phyloP scores from a whole-genome alignment of 2,797 vertebrate genomes.

The Hemitrygon akajei region DNA sequence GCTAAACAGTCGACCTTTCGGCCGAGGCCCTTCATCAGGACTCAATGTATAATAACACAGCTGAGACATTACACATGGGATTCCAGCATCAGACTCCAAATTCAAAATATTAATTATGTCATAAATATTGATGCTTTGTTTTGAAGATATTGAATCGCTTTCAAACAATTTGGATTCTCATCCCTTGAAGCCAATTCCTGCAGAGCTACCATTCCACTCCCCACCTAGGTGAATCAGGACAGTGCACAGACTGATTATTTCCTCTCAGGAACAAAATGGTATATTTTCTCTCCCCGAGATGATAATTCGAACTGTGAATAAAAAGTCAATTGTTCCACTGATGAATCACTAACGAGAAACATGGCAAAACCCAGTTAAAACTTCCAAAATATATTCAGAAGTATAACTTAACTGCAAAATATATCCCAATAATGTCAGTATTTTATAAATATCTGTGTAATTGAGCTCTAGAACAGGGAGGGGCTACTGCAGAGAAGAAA shows the following conservation, averaged over 20 bases:
- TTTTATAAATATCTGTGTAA: background rate
- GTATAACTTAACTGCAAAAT: background rate
- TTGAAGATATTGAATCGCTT: background rate
- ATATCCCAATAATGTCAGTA: background rate
- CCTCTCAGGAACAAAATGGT: background rate
- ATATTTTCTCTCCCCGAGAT: background rate
- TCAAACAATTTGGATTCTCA: background rate
- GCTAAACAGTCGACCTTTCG: too few species aligned
- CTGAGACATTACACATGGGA: background rate
- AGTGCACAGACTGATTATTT: background rate
- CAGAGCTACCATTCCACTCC: too few species aligned
- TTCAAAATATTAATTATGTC: too few species aligned
- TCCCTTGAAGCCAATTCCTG: background rate
- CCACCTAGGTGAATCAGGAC: background rate
- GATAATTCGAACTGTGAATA: background rate
- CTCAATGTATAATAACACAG: background rate
- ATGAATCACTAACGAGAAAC: background rate
- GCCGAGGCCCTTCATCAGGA: too few species aligned
- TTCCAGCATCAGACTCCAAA: background rate
- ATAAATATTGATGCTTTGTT: too few species aligned
- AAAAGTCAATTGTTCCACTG: background rate
- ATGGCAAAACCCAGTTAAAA: background rate
- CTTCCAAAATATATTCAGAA: background rate
- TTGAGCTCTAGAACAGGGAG: background rate
- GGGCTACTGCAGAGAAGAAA: too few species aligned